phyloP scores from a whole-genome alignment of 2,888 invertebrate species.

The Halictus ligatus region DNA sequence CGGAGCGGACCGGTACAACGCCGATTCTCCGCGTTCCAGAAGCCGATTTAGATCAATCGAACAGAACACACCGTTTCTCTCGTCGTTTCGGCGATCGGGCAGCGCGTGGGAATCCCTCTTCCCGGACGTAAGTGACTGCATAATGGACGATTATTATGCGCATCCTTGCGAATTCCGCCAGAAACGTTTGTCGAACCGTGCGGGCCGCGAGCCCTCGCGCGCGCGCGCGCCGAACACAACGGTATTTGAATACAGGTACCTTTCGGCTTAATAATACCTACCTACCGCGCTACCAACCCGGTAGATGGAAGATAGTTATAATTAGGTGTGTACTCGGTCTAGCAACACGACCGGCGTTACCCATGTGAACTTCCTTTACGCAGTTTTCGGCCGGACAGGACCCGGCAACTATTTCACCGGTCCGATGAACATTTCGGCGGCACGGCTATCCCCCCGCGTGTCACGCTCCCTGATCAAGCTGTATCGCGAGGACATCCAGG shows the following conservation, averaged over 20 bases:
- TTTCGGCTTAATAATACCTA: slow-evolving; percentile 72
- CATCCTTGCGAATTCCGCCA: slow-evolving; percentile 81
- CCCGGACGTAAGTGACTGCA: slow-evolving; percentile 79
- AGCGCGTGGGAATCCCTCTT: slow-evolving; percentile 75
- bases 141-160: slow-evolving; percentile 81
- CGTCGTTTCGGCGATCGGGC: slow-evolving; percentile 39
- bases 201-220: slow-evolving; percentile 46
- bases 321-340: slow-evolving; percentile 82
- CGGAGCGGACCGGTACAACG: slow-evolving; percentile 4
- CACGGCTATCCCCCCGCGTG: slow-evolving; percentile 9
- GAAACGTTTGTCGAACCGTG: slow-evolving; percentile 58
- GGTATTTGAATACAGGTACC: slow-evolving; percentile 34
- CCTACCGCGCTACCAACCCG: slow-evolving; percentile 40
- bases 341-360: slow-evolving; percentile 78
- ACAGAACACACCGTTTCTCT: not conserved
- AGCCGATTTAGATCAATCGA: slow-evolving; percentile 58
- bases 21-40: not conserved
- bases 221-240: slow-evolving; percentile 46
- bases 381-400: slow-evolving; percentile 73
- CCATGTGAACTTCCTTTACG: slow-evolving; percentile 82
- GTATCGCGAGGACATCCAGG: slow-evolving; percentile 16
- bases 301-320: slow-evolving; percentile 84
- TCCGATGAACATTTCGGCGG: slow-evolving; percentile 37
- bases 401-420: slow-evolving; percentile 39
- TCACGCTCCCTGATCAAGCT: not conserved